phyloP scores from a whole-genome alignment of 2,888 invertebrate species.

The Leucophenga maculata region DNA sequence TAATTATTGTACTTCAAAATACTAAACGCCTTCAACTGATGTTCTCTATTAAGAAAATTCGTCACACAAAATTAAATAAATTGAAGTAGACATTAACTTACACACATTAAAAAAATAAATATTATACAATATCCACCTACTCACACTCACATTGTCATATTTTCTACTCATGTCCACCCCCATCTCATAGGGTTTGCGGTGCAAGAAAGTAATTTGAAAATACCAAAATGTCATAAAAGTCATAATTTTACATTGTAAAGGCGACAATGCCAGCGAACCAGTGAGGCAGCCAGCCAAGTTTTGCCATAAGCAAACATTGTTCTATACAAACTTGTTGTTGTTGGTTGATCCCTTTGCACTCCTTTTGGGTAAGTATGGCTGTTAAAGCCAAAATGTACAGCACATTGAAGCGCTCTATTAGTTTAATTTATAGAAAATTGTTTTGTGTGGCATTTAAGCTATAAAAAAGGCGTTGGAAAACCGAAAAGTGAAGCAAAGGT shows the following conservation, averaged over 20 bases:
- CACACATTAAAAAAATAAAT: too few relatives aligned
- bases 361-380: background rate
- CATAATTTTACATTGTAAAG: conserved; percentile 28
- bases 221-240: conserved; percentile 29
- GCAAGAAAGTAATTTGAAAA: conserved; percentile 23
- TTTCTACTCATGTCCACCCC: too few relatives aligned
- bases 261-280: background rate
- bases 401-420: conserved; percentile 42
- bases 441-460: conserved; percentile 59
- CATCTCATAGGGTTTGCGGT: background rate
- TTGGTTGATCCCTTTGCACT: background rate
- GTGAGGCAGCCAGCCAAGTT: too few relatives aligned
- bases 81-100: too few relatives aligned
- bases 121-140: too few relatives aligned
- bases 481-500: background rate
- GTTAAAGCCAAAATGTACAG: background rate
- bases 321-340: too few relatives aligned
- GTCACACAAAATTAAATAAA: too few relatives aligned
- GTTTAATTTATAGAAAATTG: conserved; percentile 67
- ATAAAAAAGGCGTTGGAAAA: conserved; percentile 40
- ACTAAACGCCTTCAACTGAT: too few relatives aligned
- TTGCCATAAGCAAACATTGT: background rate
- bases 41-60: too few relatives aligned
- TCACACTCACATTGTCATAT: too few relatives aligned
- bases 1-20: too few relatives aligned